Conservation (phyloP, 2,113 vertebrate species). For the Burhinus bistriatus region DNA sequence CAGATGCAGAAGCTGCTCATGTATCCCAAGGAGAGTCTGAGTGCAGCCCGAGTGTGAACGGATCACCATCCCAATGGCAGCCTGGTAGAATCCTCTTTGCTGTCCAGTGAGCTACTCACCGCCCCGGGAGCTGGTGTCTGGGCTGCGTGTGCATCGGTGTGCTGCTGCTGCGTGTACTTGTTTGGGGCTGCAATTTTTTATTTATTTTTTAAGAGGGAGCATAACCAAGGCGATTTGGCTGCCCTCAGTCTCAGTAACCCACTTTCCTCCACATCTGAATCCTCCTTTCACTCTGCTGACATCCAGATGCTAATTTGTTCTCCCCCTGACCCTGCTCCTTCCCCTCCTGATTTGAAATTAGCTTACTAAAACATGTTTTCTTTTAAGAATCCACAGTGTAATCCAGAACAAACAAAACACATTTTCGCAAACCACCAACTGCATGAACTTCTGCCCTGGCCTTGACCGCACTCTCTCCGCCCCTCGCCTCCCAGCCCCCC, state of each 20-base stretch:
- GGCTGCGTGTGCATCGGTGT: rapidly evolving
- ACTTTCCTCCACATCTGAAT: background rate
- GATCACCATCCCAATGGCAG: rapidly evolving
- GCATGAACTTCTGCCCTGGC: constrained; percentile 66
- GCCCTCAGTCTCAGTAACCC: background rate
- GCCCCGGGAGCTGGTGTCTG: background rate
- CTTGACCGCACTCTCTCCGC: constrained; percentile 47
- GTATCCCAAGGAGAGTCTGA: background rate
- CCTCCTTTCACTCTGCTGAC: background rate
- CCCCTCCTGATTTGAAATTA: constrained; percentile 51
- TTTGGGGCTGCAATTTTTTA: background rate
- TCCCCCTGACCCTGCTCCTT: constrained; percentile 36
- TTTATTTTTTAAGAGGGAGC: background rate
- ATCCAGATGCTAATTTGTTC: constrained; percentile 51
- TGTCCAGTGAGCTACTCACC: rapidly evolving
- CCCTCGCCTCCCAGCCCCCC: background rate
- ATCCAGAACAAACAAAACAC: constrained; percentile 71
- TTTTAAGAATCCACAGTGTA: constrained; percentile 56
- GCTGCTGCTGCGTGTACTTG: background rate
- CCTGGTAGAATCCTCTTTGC: background rate
- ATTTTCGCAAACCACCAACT: constrained; percentile 62
- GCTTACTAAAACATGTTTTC: constrained; percentile 70
- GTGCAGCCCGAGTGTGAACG: rapidly evolving
- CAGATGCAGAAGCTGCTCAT: background rate
- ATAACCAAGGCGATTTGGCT: background rate